Evolutionary conservation across 2,797 vertebrate genomes (phyloP).

Genomic region (Somateria mollissima): DNA sequence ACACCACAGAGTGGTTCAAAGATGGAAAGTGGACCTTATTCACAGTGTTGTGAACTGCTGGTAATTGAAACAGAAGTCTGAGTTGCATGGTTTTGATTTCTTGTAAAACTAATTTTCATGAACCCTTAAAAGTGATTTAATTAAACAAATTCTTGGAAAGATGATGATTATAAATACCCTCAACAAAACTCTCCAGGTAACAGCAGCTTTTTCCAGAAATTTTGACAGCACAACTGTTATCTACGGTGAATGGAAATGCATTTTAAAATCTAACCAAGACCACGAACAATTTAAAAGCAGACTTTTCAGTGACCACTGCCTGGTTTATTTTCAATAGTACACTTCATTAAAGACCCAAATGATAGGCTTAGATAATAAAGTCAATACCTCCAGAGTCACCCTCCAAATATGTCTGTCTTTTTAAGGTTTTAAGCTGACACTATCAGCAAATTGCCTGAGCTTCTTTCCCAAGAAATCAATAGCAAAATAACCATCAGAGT

Average conservation of each 20-base stretch:
- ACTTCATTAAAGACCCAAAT: neutral
- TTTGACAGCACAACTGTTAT: neutral
- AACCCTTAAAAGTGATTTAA: neutral
- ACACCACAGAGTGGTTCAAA: neutral
- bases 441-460: neutral
- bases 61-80: neutral
- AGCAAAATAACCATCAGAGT: neutral
- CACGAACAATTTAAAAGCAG: neutral
- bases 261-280: neutral
- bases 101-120: neutral
- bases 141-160: neutral
- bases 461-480: neutral
- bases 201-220: neutral
- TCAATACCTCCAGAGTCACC: neutral
- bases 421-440: neutral
- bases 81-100: neutral
- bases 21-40: neutral
- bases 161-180: neutral
- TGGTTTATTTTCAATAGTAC: neutral
- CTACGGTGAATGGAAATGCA: neutral
- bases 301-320: neutral
- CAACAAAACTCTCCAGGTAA: rapidly evolving
- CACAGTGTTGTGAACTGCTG: neutral
- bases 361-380: neutral
- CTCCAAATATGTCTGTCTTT: neutral